phyloP scores from a whole-genome alignment of 2,797 vertebrate species.

The Cyprinella venusta region DNA sequence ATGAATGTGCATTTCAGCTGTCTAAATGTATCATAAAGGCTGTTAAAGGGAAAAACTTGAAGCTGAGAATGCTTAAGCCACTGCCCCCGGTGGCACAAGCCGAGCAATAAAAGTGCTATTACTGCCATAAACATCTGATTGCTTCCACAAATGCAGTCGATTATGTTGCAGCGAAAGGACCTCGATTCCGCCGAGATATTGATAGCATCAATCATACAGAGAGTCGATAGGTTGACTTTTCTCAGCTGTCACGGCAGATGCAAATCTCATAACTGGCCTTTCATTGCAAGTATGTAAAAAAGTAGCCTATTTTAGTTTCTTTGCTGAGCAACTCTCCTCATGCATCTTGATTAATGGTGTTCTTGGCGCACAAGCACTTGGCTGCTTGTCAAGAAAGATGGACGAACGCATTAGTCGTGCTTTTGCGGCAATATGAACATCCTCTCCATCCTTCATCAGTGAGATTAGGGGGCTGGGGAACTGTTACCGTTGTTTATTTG shows the following conservation, averaged over 20 bases:
- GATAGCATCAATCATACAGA: conserved; percentile 53
- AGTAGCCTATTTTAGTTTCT: conserved; percentile 27
- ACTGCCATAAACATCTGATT: conserved; percentile 65
- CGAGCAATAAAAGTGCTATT: conserved; percentile 66
- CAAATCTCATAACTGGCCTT: conserved; percentile 51
- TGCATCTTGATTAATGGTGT: neutral
- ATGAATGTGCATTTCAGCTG: neutral
- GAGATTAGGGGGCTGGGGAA: conserved; percentile 18
- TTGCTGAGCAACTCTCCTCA: conserved; percentile 3
- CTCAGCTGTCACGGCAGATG: conserved; percentile 39
- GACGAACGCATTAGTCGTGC: neutral
- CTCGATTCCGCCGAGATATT: conserved; percentile 54
- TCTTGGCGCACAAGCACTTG: neutral
- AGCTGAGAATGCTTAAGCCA: neutral
- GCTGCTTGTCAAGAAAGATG: conserved; percentile 20
- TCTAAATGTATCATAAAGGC: conserved; percentile 9
- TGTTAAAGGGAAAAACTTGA: conserved; percentile 20
- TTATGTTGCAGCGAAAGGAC: conserved; percentile 47
- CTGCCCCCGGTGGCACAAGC: conserved; percentile 27
- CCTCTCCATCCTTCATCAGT: conserved; percentile 10
- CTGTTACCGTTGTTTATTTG: conserved; percentile 38
- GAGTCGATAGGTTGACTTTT: conserved; percentile 21
- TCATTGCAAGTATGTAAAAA: conserved; percentile 38
- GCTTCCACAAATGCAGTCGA: conserved; percentile 52
- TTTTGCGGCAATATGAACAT: conserved; percentile 7